phyloP scores from a whole-genome alignment of 64 coral and sea anemone genomes.

The Acropora tenuis region DNA sequence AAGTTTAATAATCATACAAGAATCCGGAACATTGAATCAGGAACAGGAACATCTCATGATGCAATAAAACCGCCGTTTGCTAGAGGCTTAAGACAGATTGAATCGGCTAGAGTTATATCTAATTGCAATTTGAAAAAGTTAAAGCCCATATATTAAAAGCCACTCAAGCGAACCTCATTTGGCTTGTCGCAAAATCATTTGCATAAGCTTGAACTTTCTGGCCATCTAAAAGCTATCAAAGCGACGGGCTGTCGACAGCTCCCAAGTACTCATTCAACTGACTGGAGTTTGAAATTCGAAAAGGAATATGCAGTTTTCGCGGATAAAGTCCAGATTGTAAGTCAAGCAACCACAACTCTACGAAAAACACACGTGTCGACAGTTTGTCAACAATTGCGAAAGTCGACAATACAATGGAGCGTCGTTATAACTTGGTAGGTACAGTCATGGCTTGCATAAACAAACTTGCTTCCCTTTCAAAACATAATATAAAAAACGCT shows the following conservation, averaged over 20 bases:
- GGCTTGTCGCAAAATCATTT: slow-evolving; percentile 17
- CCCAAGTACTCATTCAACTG: not conserved
- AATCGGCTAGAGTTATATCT: not conserved
- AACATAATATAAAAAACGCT: not conserved
- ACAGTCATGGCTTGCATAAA: not conserved
- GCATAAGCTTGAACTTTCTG: not conserved
- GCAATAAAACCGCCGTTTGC: not conserved
- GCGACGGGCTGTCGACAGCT: not conserved
- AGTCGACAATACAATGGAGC: not conserved
- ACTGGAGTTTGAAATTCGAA: not conserved
- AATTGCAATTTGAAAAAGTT: not conserved
- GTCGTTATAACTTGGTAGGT: not conserved
- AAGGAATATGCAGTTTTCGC: not conserved
- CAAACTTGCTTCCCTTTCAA: not conserved
- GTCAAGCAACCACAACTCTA: too few relatives aligned
- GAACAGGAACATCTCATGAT: too few relatives aligned
- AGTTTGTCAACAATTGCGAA: not conserved
- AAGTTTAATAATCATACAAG: too few relatives aligned
- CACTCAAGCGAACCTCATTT: slow-evolving; percentile 13
- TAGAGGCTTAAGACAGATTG: not conserved
- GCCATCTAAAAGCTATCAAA: slow-evolving; percentile 26
- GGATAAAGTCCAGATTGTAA: not conserved
- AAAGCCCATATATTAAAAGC: not conserved
- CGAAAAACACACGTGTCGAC: not conserved
- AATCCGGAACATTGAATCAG: too few relatives aligned